Percentiles rank a stretch among this genome's conserved stretches.
Conservation (phyloP, 2,888 invertebrate species). For the Oscheius onirici region DNA sequence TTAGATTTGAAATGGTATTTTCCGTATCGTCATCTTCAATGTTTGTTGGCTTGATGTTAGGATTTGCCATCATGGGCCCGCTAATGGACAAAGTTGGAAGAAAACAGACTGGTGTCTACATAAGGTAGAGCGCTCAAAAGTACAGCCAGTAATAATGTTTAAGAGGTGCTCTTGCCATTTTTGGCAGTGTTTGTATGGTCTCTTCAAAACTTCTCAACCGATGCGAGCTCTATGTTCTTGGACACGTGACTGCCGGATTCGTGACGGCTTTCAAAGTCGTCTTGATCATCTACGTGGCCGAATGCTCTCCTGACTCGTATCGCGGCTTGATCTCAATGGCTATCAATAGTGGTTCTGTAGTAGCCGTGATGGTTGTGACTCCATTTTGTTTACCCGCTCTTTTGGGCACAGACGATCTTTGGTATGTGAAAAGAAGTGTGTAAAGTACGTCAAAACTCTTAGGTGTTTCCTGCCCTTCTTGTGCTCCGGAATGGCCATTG, state of each 20-base stretch:
- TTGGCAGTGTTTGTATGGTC: constrained; percentile 54
- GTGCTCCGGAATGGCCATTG: constrained; percentile 47
- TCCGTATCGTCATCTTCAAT: constrained; percentile 57
- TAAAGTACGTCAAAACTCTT: neutral
- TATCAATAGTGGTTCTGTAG: constrained; percentile 58
- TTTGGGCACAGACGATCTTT: constrained; percentile 55
- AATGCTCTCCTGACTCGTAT: constrained; percentile 56
- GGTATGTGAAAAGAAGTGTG: constrained; percentile 40
- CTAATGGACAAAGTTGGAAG: constrained; percentile 63
- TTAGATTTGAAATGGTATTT: constrained; percentile 61
- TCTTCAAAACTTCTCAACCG: constrained; percentile 45
- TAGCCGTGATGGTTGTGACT: constrained; percentile 49
- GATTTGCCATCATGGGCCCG: constrained; percentile 54
- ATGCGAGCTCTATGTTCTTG: constrained; percentile 59
- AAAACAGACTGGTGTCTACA: constrained; percentile 54
- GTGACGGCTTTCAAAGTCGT: constrained; percentile 53
- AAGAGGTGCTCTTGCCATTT: constrained; percentile 56
- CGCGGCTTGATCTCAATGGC: constrained; percentile 56
- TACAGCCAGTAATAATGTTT: neutral
- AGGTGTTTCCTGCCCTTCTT: constrained; percentile 47
- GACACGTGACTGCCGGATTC: constrained; percentile 60
- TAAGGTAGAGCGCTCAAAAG: constrained; percentile 40
- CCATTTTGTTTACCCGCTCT: constrained; percentile 61
- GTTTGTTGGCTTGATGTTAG: constrained; percentile 61
- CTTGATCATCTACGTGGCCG: constrained; percentile 62